Evolutionary conservation across 2,797 vertebrate genomes (phyloP), one percentile per base, ranked within the genome.

Genomic region (Melanotaenia maccullochi): DNA sequence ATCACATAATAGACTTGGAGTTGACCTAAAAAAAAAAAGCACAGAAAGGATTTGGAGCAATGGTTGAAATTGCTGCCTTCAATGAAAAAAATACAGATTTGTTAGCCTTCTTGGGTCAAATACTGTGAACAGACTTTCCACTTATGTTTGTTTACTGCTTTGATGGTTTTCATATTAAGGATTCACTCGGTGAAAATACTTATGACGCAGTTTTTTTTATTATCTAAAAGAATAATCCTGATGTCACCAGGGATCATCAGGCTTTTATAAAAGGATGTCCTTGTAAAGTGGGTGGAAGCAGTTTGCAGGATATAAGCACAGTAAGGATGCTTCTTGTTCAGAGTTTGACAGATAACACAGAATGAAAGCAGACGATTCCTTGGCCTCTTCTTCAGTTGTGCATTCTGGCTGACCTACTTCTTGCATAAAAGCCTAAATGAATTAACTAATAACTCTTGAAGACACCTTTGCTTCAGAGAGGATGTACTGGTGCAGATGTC

Each of bases 1-100:
- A 38, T 66, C 33, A 25, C 22, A 54, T 33, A 60, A 68, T 78
- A 51, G 66, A 72, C 73, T 78, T 52, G 71, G 49, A 70, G 60
- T 60, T 57, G 25, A 44, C 73, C 30, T 63, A 60, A 60, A 32
- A 49, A 60, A 68, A 58, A 60, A 25, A 20, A 65, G 28, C 47
- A 42, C 1, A 3, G 30, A 14, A 9, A 3, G 16, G 47, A 32
- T 62, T 69, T 40, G 5, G 22, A 68, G 56, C 56, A 35, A 59
- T 8, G 44, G 25, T 44, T 44, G 62, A 73, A 62, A 28, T 66
- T 55, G 16, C 44, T 44, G 42, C 47, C 40, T 25, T 82, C n/a
- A 56, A 28, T 38, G 24, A 32, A 44, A 16, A 47, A 22, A 20
- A 52, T 3, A 18, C 24, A 56, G 13, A 49, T 40, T 57, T 4